Evolutionary conservation across 2,888 invertebrate species (phyloP), one percentile per base, ranked within the genome.

Genomic region (Drosophila kanekoi): DNA sequence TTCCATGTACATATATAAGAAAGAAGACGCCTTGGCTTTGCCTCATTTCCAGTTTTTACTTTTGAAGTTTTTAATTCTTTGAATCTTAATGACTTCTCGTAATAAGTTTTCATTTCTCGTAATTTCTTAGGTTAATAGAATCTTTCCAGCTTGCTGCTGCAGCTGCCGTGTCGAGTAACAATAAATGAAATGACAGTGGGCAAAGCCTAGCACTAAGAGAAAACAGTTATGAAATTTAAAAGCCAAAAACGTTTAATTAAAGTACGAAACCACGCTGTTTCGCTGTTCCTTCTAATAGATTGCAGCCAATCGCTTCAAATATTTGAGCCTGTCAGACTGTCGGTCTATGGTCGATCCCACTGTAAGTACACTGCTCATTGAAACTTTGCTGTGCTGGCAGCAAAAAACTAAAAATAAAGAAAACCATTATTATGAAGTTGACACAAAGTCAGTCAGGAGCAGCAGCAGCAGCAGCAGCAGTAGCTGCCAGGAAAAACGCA

Each of bases 11-110:
- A 5, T 11, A 44, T 48, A 5, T 11, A 14, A 38, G 32, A 51
- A 43, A 18, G 44, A 54, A 10, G 43, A 51, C 54, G 67, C 62
- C 60, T 73, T 61, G 72, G 61, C 61, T 74, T 72, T 69, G 74
- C 81, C 66, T 74, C 70, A 72, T 80, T 88, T 84, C 68, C 79
- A 80, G 79, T 81, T 88, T 82, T 79, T 77, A 77, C 82, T 89
- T 87, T 79, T 79, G 70, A 74, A 87, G 81, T 79, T 87, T 88
- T 89, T 82, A 89, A 90, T 90, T 90, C 90, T 82, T 87, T 84
- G 89, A 79, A 87, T 87, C 90, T 91, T 91, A 91, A 91, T 91
- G 89, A 91, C 91, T 91, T 91, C 90, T 90, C 90, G 89, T 91
- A 90, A 90, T 90, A 91, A 91, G 87, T 91, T 91, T 91, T 90